phyloP scores from a whole-genome alignment of 2,888 invertebrate species.

The Caenorhabditis imperialis region DNA sequence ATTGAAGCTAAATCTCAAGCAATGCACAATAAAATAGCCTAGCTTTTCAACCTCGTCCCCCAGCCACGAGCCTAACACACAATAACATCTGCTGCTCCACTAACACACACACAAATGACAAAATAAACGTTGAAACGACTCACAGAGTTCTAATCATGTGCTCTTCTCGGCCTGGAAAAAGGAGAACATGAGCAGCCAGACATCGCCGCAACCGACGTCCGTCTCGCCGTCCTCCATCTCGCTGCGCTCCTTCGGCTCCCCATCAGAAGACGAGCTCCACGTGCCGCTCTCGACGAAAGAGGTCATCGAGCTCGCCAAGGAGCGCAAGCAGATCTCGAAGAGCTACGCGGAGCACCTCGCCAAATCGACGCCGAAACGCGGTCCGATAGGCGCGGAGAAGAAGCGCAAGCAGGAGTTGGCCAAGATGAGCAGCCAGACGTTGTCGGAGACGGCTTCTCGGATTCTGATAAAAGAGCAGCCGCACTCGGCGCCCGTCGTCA shows the following conservation, averaged over 20 bases:
- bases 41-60: no score
- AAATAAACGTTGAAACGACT: no score
- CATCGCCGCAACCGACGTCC: slow-evolving; percentile 20
- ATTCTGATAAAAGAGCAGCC: slow-evolving; percentile 54
- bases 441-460: slow-evolving; percentile 10
- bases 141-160: slow-evolving; percentile 17
- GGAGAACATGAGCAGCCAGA: slow-evolving; percentile 28
- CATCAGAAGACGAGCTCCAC: slow-evolving; percentile 4
- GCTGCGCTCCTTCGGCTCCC: slow-evolving; percentile 1
- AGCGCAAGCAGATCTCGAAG: slow-evolving; percentile 23
- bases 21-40: no score
- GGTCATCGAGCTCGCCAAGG: slow-evolving; percentile 29
- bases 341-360: slow-evolving; percentile 44
- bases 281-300: slow-evolving; percentile 29
- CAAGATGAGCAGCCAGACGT: slow-evolving; percentile 36
- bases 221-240: slow-evolving; percentile 24
- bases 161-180: slow-evolving; percentile 53
- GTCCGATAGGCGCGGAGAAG: slow-evolving; percentile 46
- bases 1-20: no score
- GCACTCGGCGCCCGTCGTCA: slow-evolving; percentile 61
- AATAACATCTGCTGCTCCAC: no score
- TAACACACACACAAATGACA: no score
- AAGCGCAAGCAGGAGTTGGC: slow-evolving; percentile 47
- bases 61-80: no score
- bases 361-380: slow-evolving; percentile 20